These are phyloP conservation scores for Scolanthus callimorphus DNA, from an alignment of 92 coral and sea anemone genomes.

Conservation along the genomic window DNA sequence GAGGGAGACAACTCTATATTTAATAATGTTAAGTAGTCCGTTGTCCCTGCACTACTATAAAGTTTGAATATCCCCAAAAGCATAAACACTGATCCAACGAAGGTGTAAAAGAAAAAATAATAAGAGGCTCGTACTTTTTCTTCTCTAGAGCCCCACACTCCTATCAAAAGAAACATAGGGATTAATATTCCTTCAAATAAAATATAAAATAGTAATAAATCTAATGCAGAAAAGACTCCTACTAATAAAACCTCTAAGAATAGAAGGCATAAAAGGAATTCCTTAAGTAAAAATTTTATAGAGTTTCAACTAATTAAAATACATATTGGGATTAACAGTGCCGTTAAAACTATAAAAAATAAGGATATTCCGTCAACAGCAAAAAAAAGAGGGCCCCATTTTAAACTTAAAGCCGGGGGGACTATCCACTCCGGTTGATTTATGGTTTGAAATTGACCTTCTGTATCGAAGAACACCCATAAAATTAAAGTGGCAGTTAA, in stretches of 20 bases:
- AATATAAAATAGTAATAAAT: conserved; percentile 64
- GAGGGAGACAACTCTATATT: conserved; percentile 49
- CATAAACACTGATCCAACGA: conserved; percentile 79
- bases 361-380: conserved; percentile 82
- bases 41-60: conserved; percentile 72
- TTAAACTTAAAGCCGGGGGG: conserved; percentile 72
- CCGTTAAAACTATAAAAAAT: conserved; percentile 73
- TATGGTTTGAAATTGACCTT: conserved; percentile 80
- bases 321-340: conserved; percentile 74
- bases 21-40: conserved; percentile 54
- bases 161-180: conserved; percentile 79
- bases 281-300: conserved; percentile 65
- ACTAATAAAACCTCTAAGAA: conserved; percentile 74
- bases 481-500: conserved; percentile 74
- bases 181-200: conserved; percentile 84
- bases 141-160: conserved; percentile 81
- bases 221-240: conserved; percentile 80
- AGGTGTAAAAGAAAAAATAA: conserved; percentile 85
- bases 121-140: conserved; percentile 89
- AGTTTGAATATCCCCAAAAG: conserved; percentile 68
- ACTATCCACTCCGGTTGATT: conserved; percentile 56
- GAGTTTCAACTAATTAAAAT: conserved; percentile 78
- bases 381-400: conserved; percentile 70
- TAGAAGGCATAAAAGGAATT: conserved; percentile 65
- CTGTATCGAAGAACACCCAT: conserved; percentile 72